Conservation (phyloP, 2,797 vertebrate genomes). For the Typhlichthys eigenmanni region DNA sequence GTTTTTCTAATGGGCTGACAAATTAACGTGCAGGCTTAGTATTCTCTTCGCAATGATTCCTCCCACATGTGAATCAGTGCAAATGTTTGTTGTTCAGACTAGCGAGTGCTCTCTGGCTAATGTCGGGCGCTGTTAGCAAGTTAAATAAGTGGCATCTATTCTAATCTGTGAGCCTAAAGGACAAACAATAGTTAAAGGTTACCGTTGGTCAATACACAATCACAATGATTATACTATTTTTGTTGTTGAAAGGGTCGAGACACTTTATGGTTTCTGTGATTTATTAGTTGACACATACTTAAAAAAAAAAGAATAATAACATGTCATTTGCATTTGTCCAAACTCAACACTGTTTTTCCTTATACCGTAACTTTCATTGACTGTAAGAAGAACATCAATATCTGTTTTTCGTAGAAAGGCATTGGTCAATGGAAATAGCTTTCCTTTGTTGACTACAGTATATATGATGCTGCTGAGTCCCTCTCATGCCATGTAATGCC, state of each 20-base stretch:
- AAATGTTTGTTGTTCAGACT: slow-evolving; percentile 48
- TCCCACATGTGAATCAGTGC: slow-evolving; percentile 43
- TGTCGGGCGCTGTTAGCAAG: slow-evolving; percentile 38
- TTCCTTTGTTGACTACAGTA: slow-evolving; percentile 76
- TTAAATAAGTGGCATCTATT: slow-evolving; percentile 72
- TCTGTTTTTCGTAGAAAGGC: slow-evolving; percentile 74
- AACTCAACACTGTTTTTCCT: slow-evolving; percentile 64
- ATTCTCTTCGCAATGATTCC: slow-evolving; percentile 61
- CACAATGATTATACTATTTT: slow-evolving; percentile 74
- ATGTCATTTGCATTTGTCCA: slow-evolving; percentile 56
- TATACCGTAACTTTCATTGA: slow-evolving; percentile 70
- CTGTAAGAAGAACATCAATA: slow-evolving; percentile 82
- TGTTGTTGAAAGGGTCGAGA: slow-evolving; percentile 57
- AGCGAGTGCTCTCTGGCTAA: slow-evolving; percentile 15
- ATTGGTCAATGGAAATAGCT: slow-evolving; percentile 83
- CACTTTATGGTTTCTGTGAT: slow-evolving; percentile 54
- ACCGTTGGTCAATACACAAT: slow-evolving; percentile 72
- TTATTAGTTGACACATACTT: slow-evolving; percentile 55
- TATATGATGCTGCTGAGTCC: slow-evolving; percentile 65
- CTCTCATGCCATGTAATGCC: slow-evolving; percentile 68
- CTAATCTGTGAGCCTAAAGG: slow-evolving; percentile 69
- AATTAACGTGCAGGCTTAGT: slow-evolving; percentile 62
- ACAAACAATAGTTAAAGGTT: slow-evolving; percentile 75
- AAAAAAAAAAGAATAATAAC: slow-evolving; percentile 51
- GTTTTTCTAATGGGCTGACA: slow-evolving; percentile 68